These are phyloP conservation scores for Melanotaenia nigrans DNA, from an alignment of 2,797 vertebrate genomes.

Conservation along the genomic window DNA sequence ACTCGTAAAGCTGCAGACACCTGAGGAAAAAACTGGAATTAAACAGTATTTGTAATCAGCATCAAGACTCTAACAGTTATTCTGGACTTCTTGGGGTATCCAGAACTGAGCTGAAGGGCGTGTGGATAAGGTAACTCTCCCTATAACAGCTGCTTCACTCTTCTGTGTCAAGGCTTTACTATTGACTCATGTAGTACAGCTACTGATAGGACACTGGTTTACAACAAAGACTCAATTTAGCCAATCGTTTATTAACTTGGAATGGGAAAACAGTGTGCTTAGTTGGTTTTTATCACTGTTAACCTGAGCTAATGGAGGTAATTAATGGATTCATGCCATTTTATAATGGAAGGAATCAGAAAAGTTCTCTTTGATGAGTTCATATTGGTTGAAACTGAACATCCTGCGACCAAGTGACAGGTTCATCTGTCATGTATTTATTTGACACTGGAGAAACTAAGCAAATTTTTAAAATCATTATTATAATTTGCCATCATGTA, in stretches of 20 bases:
- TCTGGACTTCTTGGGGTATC: conserved; percentile 7
- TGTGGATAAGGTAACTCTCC: conserved; percentile 59
- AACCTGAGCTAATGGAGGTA: background rate
- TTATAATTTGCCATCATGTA: background rate
- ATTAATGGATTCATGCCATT: background rate
- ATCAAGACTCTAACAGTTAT: background rate
- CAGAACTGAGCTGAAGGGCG: background rate
- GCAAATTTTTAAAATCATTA: background rate
- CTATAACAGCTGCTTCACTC: conserved; percentile 14
- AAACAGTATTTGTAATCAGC: background rate
- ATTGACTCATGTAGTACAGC: background rate
- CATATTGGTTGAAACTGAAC: background rate
- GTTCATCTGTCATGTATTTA: background rate
- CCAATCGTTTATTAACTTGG: conserved; percentile 41
- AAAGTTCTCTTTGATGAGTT: too few relatives aligned
- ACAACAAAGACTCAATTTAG: background rate
- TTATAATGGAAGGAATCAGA: background rate
- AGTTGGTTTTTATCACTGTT: background rate
- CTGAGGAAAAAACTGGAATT: background rate
- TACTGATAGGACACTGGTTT: background rate
- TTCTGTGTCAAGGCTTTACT: background rate
- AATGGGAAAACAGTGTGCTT: conserved; percentile 1
- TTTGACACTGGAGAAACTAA: background rate
- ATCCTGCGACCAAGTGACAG: background rate
- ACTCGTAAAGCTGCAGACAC: background rate